These are phyloP conservation scores for Arbacia lixula DNA, from an alignment of 53 echinoderm and acorn worm species.

Conservation along the genomic window DNA sequence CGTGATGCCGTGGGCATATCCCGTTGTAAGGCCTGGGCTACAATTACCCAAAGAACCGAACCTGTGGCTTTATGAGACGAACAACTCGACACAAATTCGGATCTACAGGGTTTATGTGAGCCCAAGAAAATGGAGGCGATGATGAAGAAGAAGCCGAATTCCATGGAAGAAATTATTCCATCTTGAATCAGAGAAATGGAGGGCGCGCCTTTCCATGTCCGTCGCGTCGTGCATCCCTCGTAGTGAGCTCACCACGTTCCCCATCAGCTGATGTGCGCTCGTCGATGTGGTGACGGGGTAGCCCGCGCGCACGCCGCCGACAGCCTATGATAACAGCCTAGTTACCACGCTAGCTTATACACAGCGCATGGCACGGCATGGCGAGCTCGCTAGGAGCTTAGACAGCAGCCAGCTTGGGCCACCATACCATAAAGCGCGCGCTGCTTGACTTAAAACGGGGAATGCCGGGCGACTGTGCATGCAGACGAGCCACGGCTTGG, in stretches of 20 bases:
- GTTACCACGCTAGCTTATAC: too few species aligned
- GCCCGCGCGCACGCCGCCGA: slow-evolving; percentile 28
- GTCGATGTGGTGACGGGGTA: background rate
- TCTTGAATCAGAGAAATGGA: background rate
- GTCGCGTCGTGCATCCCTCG: too few species aligned
- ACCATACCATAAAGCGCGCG: slow-evolving; percentile 4
- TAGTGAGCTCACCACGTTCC: too few species aligned
- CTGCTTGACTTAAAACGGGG: slow-evolving; percentile 45
- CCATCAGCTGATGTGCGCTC: slow-evolving; percentile 34
- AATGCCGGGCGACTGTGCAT: slow-evolving; percentile 34
- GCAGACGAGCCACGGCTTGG: slow-evolving; percentile 25
- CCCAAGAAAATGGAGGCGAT: slow-evolving; percentile 49
- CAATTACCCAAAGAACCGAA: slow-evolving; percentile 89
- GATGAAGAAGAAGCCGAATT: background rate
- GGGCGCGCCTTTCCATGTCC: too few species aligned
- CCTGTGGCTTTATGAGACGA: slow-evolving; percentile 67
- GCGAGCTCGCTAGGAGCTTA: too few species aligned
- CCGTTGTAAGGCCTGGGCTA: slow-evolving; percentile 56
- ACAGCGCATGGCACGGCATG: too few species aligned
- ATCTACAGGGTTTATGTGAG: slow-evolving; percentile 95
- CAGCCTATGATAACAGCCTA: too few species aligned
- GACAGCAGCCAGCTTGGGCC: slow-evolving; percentile 1
- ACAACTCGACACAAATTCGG: slow-evolving; percentile 87
- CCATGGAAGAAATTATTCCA: background rate
- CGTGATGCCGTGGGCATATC: slow-evolving; percentile 26